Conservation (phyloP, 2,797 vertebrate genomes). For the Menidia menidia region DNA sequence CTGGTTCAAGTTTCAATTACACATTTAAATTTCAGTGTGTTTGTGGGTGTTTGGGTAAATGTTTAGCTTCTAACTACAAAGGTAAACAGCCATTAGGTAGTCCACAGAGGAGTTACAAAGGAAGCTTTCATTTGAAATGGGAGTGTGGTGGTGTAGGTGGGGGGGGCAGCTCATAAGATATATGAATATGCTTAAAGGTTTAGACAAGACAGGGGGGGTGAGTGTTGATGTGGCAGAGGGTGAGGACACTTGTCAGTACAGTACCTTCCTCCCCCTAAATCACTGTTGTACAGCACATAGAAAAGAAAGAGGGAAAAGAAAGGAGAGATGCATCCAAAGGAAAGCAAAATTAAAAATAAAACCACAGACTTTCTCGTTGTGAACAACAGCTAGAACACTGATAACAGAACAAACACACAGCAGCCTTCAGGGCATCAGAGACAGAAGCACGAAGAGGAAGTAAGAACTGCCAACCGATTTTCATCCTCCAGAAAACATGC, state of each 20-base stretch:
- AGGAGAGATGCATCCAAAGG: constrained; percentile 80
- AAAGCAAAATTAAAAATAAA: constrained; percentile 72
- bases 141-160: background rate
- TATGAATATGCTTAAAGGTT: constrained; percentile 45
- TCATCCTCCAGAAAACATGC: background rate
- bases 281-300: constrained; percentile 85
- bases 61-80: constrained; percentile 37
- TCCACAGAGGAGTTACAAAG: constrained; percentile 44
- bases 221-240: constrained; percentile 44
- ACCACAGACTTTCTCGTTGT: constrained; percentile 59
- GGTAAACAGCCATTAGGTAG: constrained; percentile 50
- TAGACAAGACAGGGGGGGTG: constrained; percentile 51
- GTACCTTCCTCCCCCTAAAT: constrained; percentile 90
- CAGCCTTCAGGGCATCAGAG: constrained; percentile 10
- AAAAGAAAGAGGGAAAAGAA: constrained; percentile 81
- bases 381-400: constrained; percentile 62
- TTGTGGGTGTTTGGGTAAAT: constrained; percentile 44
- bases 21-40: constrained; percentile 16
- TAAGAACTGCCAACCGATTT: background rate
- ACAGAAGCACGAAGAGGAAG: background rate
- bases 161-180: constrained; percentile 50
- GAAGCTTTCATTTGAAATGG: constrained; percentile 34
- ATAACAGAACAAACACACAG: constrained; percentile 59
- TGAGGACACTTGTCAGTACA: constrained; percentile 78
- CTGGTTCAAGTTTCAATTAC: constrained; percentile 45